A percentile compares a stretch with the other conserved stretches of the same genome.
These are phyloP conservation scores for Meda fulgida DNA, from an alignment of 2,797 vertebrate species.

Conservation along the genomic window DNA sequence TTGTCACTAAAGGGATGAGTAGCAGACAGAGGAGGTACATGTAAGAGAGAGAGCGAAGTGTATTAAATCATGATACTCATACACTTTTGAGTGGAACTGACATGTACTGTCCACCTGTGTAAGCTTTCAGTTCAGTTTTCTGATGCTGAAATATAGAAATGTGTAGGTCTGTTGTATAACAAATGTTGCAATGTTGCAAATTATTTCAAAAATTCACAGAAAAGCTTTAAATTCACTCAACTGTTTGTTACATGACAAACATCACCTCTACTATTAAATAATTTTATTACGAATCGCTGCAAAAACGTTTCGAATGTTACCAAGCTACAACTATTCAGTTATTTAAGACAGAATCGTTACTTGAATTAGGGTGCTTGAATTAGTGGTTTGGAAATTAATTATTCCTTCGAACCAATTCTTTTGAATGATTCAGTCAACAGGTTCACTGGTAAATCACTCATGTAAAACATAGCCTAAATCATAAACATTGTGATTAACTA, in stretches of 20 bases:
- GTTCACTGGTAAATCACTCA: not conserved
- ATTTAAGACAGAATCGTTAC: constrained; percentile 1
- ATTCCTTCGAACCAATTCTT: not conserved
- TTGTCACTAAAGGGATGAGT: constrained; percentile 79
- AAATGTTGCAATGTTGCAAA: no score
- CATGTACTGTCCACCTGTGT: not conserved
- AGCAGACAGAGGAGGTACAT: constrained; percentile 14
- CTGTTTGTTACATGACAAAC: not conserved
- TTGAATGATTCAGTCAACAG: not conserved
- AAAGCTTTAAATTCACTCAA: constrained; percentile 23
- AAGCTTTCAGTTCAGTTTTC: not conserved
- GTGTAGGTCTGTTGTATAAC: not conserved
- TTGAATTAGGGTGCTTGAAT: not conserved
- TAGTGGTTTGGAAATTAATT: not conserved
- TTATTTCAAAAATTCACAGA: constrained; percentile 18
- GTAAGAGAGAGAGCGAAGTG: not conserved
- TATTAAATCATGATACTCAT: not conserved
- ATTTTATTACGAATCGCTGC: constrained; percentile 1
- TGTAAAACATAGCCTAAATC: not conserved
- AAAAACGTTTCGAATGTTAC: not conserved
- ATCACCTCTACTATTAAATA: not conserved
- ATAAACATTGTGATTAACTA: not conserved
- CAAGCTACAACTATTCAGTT: not conserved
- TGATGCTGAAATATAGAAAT: constrained; percentile 8
- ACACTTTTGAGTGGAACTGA: not conserved